Evolutionary conservation across 2,797 vertebrate species (phyloP), one percentile per base, ranked within the genome.

Genomic region (Hybognathus amarus): DNA sequence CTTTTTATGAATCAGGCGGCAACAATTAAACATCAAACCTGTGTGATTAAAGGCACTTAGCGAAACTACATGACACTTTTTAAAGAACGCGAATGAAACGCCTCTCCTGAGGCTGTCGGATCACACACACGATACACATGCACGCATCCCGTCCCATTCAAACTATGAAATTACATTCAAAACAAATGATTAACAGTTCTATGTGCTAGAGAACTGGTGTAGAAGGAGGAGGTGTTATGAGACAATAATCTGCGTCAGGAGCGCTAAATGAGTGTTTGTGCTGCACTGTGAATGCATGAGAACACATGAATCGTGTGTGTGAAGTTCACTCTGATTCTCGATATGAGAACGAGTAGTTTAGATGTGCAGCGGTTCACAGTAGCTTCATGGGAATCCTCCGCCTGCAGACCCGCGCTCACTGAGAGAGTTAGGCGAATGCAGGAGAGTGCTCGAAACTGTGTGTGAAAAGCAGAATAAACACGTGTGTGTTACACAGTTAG

Each of bases 371-470:
- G 33, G 20, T 63, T 61, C 78, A 80, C 78, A 76, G 50, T 64
- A 30, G 52, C 71, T 24, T 66, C 45, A 24, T 24, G 22, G 64
- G 64, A 56, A 36, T 59, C 33, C 63, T 3, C 47, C 45, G 15
- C 68, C 52, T 11, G 24, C 59, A 61, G 56, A 61, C 56, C 56
- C 24, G 12, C 56, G 11, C 45, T 59, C 54, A 30, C 38, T 10
- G 33, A 5, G 3, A 2, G 8, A 30, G 24, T 75, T 66, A 61
- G 80, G 83, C 12, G 93, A 92, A 69, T 87, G 90, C 73, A 94
- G 89, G 86, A 95, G 91, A 88, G 79, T 93, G 88, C 87, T 92
- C 30, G 92, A 91, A 82, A 92, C 94, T 95, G 90, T 2, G 90
- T 2, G 79, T 63, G 84, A 66, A 69, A 33, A 38, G 82, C 24